Conservation (phyloP, 2,797 vertebrate species). For the Melopsittacus undulatus region DNA sequence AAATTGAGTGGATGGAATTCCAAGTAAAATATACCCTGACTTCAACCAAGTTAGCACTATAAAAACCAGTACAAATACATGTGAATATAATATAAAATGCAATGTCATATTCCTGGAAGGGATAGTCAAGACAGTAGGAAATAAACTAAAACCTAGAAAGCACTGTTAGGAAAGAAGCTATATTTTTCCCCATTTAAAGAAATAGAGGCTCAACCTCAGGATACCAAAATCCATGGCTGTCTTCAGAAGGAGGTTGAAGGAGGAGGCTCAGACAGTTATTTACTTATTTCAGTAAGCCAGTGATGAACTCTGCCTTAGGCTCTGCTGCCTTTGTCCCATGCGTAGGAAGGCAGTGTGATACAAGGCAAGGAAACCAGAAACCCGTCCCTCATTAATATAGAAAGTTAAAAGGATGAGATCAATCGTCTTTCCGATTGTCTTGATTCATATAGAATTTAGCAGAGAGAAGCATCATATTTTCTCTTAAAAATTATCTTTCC, state of each 20-base stretch:
- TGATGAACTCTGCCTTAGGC: neutral
- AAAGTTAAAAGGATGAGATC: neutral
- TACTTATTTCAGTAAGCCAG: neutral
- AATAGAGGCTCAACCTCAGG: neutral
- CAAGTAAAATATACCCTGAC: constrained; percentile 5
- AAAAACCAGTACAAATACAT: neutral
- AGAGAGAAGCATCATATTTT: neutral
- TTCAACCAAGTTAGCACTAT: neutral
- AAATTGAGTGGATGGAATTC: neutral
- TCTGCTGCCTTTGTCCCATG: neutral
- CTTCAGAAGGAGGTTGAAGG: neutral
- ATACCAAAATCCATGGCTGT: neutral
- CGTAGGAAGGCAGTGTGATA: neutral
- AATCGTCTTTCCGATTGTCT: neutral
- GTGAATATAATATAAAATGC: neutral
- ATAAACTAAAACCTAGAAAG: constrained; percentile 10
- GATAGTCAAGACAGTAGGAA: neutral
- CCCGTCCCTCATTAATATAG: neutral
- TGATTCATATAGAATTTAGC: neutral
- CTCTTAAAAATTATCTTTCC: neutral
- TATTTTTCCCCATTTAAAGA: neutral
- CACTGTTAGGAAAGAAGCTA: neutral
- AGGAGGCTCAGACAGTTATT: neutral
- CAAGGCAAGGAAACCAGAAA: neutral
- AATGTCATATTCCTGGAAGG: neutral